Percentiles rank a stretch among this genome's conserved stretches.
Conservation (phyloP, 2,888 invertebrate genomes). For the Atethmia centrago region DNA sequence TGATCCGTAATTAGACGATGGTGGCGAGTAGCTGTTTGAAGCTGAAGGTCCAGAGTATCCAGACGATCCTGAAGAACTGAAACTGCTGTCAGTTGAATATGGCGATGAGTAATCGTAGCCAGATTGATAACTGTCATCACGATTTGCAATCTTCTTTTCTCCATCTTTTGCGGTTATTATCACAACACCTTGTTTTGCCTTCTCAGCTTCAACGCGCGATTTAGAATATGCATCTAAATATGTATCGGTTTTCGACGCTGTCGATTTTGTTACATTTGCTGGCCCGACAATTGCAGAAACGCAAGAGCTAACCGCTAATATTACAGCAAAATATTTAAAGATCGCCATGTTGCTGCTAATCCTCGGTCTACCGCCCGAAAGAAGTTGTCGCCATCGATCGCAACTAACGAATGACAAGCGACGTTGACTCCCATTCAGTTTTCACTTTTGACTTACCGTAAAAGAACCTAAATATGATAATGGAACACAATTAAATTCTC, state of each 20-base stretch:
- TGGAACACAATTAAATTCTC: constrained; percentile 90
- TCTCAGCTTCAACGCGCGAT: constrained; percentile 88
- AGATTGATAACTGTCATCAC: constrained; percentile 84
- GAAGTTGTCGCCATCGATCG: constrained; percentile 88
- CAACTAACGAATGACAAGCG: constrained; percentile 87
- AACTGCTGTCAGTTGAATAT: constrained; percentile 79
- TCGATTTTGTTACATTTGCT: constrained; percentile 79
- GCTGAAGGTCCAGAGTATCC: constrained; percentile 75
- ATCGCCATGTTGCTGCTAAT: constrained; percentile 78
- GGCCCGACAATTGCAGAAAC: constrained; percentile 85
- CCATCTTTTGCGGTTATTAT: constrained; percentile 87
- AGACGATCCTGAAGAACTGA: constrained; percentile 77
- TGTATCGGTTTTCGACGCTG: constrained; percentile 88
- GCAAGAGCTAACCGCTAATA: constrained; percentile 78
- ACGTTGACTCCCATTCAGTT: constrained; percentile 85
- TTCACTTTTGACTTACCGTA: constrained; percentile 91
- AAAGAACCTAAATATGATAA: constrained; percentile 91
- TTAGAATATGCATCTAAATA: constrained; percentile 92
- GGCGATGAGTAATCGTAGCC: constrained; percentile 86
- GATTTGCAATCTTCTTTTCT: constrained; percentile 87
- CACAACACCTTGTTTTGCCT: constrained; percentile 84
- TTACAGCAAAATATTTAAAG: constrained; percentile 72
- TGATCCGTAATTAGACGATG: constrained; percentile 77
- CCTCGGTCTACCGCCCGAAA: constrained; percentile 77
- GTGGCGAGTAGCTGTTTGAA: constrained; percentile 77